These are phyloP conservation scores for Scaptodrosophila lebanonensis DNA, from an alignment of 1,140 invertebrate species.

Conservation along the genomic window DNA sequence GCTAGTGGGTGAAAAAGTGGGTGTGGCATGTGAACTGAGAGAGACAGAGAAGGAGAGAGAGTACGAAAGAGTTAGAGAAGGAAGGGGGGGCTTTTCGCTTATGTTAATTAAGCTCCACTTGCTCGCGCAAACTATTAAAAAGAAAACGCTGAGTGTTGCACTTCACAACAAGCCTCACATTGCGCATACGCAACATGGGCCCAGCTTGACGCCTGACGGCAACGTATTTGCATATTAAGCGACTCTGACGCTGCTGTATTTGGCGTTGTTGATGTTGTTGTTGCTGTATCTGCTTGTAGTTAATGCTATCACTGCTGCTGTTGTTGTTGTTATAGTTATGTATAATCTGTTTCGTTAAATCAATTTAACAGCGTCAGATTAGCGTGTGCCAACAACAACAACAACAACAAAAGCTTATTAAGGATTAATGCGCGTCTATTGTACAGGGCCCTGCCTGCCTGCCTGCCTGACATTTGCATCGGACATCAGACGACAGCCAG, in stretches of 20 bases:
- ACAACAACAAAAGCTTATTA: slow-evolving; percentile 44
- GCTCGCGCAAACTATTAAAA: slow-evolving; percentile 62
- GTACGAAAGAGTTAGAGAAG: neutral
- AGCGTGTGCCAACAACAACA: no score
- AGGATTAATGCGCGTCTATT: slow-evolving; percentile 50
- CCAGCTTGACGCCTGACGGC: no score
- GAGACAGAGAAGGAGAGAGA: neutral
- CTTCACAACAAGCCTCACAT: slow-evolving; percentile 21
- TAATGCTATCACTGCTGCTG: slow-evolving; percentile 17
- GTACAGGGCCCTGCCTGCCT: neutral
- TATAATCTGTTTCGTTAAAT: slow-evolving; percentile 59
- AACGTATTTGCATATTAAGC: no score
- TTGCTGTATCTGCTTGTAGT: no score
- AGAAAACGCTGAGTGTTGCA: slow-evolving; percentile 52
- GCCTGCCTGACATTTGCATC: slow-evolving; percentile 10
- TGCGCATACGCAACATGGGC: neutral
- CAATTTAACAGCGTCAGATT: slow-evolving; percentile 48
- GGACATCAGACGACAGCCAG: slow-evolving; percentile 28
- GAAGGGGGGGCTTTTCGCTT: slow-evolving; percentile 42
- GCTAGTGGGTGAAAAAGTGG: no score
- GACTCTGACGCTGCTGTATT: no score
- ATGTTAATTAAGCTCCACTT: slow-evolving; percentile 73
- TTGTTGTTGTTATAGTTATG: slow-evolving; percentile 1
- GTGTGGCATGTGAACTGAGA: neutral
- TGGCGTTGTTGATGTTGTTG: no score